Conservation (phyloP, 2,888 invertebrate genomes). For the Mesoligia furuncula region DNA sequence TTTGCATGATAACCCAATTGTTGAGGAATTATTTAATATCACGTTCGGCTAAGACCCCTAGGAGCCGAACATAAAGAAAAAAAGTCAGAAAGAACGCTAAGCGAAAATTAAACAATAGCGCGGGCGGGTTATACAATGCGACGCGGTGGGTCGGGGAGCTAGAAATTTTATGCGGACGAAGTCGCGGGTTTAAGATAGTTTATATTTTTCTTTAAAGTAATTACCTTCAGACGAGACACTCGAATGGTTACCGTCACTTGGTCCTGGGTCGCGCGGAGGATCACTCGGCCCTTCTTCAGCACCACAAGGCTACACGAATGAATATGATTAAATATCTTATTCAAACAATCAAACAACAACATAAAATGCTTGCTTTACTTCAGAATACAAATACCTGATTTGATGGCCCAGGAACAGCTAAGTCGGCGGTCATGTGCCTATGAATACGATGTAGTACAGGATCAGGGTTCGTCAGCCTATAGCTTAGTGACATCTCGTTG, state of each 20-base stretch:
- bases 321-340: conserved; percentile 40
- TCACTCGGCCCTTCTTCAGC: conserved; percentile 76
- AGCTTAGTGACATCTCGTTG: conserved; percentile 92
- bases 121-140: not conserved
- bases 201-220: not conserved
- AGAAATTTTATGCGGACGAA: not conserved
- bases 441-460: conserved; percentile 79
- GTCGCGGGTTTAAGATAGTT: not conserved
- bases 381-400: conserved; percentile 73
- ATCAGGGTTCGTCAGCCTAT: conserved; percentile 90
- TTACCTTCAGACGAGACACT: conserved; percentile 98
- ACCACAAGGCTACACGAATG: conserved; percentile 74
- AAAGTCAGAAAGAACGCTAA: not conserved
- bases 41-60: not conserved
- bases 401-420: conserved; percentile 84
- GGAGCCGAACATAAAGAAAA: not conserved
- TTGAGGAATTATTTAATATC: too few relatives aligned
- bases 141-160: not conserved
- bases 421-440: conserved; percentile 86
- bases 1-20: too few relatives aligned
- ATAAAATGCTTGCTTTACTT: not conserved
- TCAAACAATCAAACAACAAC: not conserved
- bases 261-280: conserved; percentile 76
- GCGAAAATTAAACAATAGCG: not conserved
- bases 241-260: conserved; percentile 95